These are phyloP conservation scores for Lordiphosa fenestrarum DNA, from an alignment of 2,888 invertebrate species.

Conservation along the genomic window DNA sequence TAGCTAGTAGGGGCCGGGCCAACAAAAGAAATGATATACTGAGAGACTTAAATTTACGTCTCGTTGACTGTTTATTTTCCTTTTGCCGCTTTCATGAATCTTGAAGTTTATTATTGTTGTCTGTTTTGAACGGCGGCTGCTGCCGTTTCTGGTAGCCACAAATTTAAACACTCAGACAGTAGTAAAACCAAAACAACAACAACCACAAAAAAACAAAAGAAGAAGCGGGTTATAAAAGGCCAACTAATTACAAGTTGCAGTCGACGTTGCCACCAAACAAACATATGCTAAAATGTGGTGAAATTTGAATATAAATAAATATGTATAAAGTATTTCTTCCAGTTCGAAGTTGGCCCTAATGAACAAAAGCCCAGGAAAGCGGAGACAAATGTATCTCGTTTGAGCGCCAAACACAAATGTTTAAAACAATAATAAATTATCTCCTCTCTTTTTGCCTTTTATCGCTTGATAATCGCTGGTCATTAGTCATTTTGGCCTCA, in stretches of 20 bases:
- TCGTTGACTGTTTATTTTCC: conserved; percentile 62
- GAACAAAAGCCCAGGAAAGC: conserved; percentile 52
- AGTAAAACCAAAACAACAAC: conserved; percentile 34
- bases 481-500: conserved; percentile 78
- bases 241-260: conserved; percentile 76
- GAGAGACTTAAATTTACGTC: conserved; percentile 67
- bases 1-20: conserved; percentile 25
- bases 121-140: conserved; percentile 30
- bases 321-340: conserved; percentile 21
- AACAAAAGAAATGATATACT: conserved; percentile 68
- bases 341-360: conserved; percentile 51
- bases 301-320: conserved; percentile 26
- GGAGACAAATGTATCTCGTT: conserved; percentile 73
- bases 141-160: conserved; percentile 53
- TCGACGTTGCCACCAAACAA: conserved; percentile 24
- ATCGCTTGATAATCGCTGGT: conserved; percentile 78
- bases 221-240: conserved; percentile 57
- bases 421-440: conserved; percentile 76
- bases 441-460: conserved; percentile 66
- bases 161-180: conserved; percentile 65
- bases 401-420: conserved; percentile 75
- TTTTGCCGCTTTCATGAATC: conserved; percentile 72
- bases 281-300: conserved; percentile 26
- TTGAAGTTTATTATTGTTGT: conserved; percentile 70
- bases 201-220: conserved; percentile 5